Percentiles rank a stretch among this genome's conserved stretches.
Conservation (phyloP, 37 sponge, comb jelly and placozoan species). For the Oopsacas minuta region DNA sequence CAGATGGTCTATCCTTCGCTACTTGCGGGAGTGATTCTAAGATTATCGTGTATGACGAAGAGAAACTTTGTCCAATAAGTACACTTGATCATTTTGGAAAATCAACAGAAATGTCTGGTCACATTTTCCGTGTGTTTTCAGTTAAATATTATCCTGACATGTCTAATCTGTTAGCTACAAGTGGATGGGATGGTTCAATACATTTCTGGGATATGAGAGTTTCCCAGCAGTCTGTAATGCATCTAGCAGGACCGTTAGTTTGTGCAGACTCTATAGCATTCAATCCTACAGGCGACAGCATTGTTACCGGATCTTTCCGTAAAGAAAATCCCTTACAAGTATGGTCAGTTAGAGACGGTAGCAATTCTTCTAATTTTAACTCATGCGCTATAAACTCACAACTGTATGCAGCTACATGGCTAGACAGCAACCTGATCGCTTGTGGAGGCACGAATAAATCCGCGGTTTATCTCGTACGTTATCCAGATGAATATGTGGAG, state of each 20-base stretch:
- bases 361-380: neutral
- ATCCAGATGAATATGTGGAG: neutral
- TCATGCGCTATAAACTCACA: neutral
- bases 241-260: neutral
- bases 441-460: neutral
- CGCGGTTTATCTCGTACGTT: neutral
- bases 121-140: neutral
- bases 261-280: neutral
- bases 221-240: neutral
- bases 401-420: neutral
- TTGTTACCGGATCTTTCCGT: neutral
- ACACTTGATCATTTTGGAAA: constrained; percentile 27
- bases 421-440: constrained; percentile 14
- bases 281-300: neutral
- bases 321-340: neutral
- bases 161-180: neutral
- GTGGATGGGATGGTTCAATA: neutral
- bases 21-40: constrained; percentile 42
- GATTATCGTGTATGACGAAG: constrained; percentile 36
- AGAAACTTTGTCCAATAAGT: constrained; percentile 12
- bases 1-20: constrained; percentile 35
- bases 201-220: neutral
- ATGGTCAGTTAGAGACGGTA: neutral
- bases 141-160: neutral
- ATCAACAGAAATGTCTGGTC: neutral